phyloP scores from a whole-genome alignment of 2,888 invertebrate genomes.

The Stratiomys singularior region DNA sequence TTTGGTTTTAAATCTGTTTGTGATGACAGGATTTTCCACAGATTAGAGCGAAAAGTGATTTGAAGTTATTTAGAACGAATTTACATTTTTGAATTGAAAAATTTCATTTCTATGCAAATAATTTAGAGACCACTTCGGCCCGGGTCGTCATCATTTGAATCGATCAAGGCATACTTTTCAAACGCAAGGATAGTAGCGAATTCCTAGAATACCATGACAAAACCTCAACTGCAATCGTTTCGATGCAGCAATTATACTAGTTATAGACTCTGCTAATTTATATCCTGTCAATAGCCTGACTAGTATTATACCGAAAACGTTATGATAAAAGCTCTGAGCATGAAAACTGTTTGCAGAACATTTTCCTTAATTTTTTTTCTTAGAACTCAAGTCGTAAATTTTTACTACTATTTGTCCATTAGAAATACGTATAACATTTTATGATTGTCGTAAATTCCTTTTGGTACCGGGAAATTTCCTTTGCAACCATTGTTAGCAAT shows the following conservation, averaged over 20 bases:
- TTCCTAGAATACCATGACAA: no score
- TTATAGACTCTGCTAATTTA: no score
- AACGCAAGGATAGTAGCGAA: no score
- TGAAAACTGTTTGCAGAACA: neutral
- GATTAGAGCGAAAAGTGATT: conserved; percentile 35
- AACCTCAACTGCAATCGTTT: no score
- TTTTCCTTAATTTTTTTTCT: conserved; percentile 8
- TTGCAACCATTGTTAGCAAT: conserved; percentile 20
- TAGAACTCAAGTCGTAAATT: conserved; percentile 42
- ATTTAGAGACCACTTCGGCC: neutral
- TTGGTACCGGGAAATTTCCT: conserved; percentile 21
- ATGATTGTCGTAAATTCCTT: conserved; percentile 48
- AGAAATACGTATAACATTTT: conserved; percentile 51
- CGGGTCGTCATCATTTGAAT: no score
- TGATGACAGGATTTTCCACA: conserved; percentile 36
- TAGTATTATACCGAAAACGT: no score
- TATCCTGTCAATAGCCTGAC: no score
- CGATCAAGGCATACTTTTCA: no score
- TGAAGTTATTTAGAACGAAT: conserved; percentile 38
- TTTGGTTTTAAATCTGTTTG: conserved; percentile 23
- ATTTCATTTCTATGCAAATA: conserved; percentile 45
- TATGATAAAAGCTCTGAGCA: no score
- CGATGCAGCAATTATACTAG: no score
- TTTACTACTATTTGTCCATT: conserved; percentile 49
- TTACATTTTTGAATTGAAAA: conserved; percentile 44